Conservation (phyloP, 2,113 vertebrate species). For the Thamnaconus septentrionalis region DNA sequence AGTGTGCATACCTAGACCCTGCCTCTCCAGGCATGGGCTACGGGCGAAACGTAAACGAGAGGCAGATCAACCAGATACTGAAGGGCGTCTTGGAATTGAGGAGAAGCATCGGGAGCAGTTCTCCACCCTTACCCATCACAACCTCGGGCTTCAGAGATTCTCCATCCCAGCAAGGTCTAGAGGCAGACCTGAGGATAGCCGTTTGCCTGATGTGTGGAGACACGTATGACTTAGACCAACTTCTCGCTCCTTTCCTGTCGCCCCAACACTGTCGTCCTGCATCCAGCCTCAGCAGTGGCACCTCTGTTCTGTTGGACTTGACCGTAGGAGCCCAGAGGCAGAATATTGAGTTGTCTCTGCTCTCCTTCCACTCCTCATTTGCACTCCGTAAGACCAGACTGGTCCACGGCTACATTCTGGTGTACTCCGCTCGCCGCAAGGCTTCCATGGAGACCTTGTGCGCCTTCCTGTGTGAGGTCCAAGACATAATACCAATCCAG, state of each 20-base stretch:
- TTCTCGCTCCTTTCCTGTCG: conserved; percentile 86
- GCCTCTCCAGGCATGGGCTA: conserved; percentile 87
- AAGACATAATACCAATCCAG: conserved; percentile 93
- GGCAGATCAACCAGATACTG: conserved; percentile 88
- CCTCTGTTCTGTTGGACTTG: conserved; percentile 85
- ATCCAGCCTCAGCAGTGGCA: conserved; percentile 70
- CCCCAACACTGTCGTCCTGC: conserved; percentile 83
- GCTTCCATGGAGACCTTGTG: conserved; percentile 92
- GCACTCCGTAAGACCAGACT: conserved; percentile 86
- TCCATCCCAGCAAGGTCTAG: conserved; percentile 71
- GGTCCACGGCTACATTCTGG: conserved; percentile 92
- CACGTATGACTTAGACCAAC: conserved; percentile 84
- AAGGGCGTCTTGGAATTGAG: conserved; percentile 87
- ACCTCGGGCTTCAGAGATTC: conserved; percentile 81
- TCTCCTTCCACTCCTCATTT: conserved; percentile 94
- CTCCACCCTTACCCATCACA: conserved; percentile 71
- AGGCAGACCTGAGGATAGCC: conserved; percentile 86
- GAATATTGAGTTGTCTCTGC: conserved; percentile 84
- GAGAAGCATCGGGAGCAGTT: conserved; percentile 77
- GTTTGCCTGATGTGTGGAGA: conserved; percentile 97
- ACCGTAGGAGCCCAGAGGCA: conserved; percentile 82
- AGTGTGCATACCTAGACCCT: conserved; percentile 88
- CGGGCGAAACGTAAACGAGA: conserved; percentile 89
- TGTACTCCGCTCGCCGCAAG: conserved; percentile 88
- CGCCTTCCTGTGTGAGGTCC: conserved; percentile 94